phyloP scores from a whole-genome alignment of 2,113 vertebrate genomes.

The Malurus elegans region DNA sequence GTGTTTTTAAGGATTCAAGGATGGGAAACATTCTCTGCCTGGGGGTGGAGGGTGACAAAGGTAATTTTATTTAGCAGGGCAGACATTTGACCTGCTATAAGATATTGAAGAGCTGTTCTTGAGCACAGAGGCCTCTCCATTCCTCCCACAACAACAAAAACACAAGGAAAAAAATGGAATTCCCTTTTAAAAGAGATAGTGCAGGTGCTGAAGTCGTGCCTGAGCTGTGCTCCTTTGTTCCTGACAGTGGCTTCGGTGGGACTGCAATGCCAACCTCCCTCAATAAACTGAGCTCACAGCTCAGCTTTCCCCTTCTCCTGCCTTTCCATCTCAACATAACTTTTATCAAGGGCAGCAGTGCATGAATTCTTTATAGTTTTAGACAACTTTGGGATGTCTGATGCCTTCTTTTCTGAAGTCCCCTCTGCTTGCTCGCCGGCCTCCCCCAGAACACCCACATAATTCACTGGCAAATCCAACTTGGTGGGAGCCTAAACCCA shows the following conservation, averaged over 20 bases:
- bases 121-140: not conserved
- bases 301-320: not conserved
- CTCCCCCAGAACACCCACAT: not conserved
- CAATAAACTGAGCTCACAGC: not conserved
- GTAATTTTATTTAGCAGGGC: not conserved
- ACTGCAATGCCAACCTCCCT: not conserved
- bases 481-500: not conserved
- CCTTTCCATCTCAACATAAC: not conserved
- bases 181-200: not conserved
- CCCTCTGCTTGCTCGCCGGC: not conserved
- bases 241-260: not conserved
- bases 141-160: not conserved
- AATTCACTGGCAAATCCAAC: not conserved
- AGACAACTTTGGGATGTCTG: not conserved
- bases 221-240: not conserved
- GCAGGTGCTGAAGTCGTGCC: not conserved
- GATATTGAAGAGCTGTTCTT: not conserved
- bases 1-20: not conserved
- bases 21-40: not conserved
- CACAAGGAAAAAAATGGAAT: not conserved
- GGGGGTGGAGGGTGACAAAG: fast-evolving
- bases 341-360: not conserved
- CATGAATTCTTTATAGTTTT: not conserved
- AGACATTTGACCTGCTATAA: not conserved
- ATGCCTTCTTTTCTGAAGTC: not conserved